These are phyloP conservation scores for Dendrocincla fuliginosa DNA, from an alignment of 2,797 vertebrate genomes.

Conservation along the genomic window DNA sequence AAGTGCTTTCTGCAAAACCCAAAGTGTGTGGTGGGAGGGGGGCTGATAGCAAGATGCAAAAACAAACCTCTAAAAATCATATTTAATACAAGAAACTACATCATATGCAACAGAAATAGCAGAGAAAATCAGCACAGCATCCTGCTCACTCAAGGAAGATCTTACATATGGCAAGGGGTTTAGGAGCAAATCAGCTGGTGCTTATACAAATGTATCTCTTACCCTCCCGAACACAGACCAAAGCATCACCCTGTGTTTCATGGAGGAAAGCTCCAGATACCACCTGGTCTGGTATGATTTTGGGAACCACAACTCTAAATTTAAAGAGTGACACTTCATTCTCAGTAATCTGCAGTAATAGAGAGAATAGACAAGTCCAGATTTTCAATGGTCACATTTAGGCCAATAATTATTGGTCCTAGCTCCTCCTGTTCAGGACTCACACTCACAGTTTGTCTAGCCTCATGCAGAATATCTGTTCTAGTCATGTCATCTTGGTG, in stretches of 20 bases:
- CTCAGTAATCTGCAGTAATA: background rate
- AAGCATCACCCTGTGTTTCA: background rate
- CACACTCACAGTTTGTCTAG: background rate
- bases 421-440: background rate
- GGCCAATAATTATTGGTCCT: background rate
- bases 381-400: background rate
- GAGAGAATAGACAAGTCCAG: background rate
- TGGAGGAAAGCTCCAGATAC: background rate
- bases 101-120: background rate
- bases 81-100: background rate
- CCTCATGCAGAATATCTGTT: background rate
- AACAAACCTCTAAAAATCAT: background rate
- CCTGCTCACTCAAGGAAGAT: background rate
- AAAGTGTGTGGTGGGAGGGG: accelerated
- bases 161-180: background rate
- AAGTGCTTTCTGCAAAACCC: background rate
- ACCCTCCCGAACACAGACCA: background rate
- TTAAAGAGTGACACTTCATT: background rate
- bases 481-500: background rate
- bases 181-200: background rate
- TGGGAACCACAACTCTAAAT: background rate
- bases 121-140: background rate
- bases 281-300: background rate
- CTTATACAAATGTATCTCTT: background rate
- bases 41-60: background rate